Percentiles rank a stretch among this genome's conserved stretches.
These are phyloP conservation scores for Hystrix cristata DNA, from an alignment of 2,113 vertebrate genomes.

Conservation along the genomic window DNA sequence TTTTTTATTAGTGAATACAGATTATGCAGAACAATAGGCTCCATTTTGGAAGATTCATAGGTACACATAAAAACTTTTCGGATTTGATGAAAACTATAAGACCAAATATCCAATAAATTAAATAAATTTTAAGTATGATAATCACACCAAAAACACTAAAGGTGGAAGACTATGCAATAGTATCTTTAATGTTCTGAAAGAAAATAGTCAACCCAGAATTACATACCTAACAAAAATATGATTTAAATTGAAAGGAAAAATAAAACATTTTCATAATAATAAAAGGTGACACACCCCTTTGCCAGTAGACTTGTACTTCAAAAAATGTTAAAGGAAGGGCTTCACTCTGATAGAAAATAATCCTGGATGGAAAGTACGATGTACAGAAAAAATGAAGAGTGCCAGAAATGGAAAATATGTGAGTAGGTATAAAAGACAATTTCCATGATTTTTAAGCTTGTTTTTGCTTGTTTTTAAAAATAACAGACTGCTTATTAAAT, in stretches of 20 bases:
- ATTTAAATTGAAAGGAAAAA: background rate
- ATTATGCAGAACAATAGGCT: background rate
- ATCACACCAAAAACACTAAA: background rate
- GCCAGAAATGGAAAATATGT: background rate
- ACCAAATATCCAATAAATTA: background rate
- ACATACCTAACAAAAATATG: background rate
- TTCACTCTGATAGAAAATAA: background rate
- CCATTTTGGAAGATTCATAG: background rate
- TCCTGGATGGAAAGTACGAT: background rate
- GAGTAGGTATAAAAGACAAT: background rate
- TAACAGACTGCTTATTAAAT: background rate
- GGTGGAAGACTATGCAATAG: background rate
- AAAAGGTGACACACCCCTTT: background rate
- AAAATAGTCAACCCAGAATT: background rate
- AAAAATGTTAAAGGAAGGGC: conserved; percentile 3
- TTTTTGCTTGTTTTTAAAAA: background rate
- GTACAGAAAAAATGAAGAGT: background rate
- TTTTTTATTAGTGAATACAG: background rate
- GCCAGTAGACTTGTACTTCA: background rate
- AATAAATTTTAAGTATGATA: background rate
- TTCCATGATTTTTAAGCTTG: background rate
- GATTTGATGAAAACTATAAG: background rate
- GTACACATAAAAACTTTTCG: background rate
- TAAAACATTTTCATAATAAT: background rate
- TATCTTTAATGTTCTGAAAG: background rate